phyloP scores from a whole-genome alignment of 1,140 invertebrate genomes.

The Nasonia vitripennis region DNA sequence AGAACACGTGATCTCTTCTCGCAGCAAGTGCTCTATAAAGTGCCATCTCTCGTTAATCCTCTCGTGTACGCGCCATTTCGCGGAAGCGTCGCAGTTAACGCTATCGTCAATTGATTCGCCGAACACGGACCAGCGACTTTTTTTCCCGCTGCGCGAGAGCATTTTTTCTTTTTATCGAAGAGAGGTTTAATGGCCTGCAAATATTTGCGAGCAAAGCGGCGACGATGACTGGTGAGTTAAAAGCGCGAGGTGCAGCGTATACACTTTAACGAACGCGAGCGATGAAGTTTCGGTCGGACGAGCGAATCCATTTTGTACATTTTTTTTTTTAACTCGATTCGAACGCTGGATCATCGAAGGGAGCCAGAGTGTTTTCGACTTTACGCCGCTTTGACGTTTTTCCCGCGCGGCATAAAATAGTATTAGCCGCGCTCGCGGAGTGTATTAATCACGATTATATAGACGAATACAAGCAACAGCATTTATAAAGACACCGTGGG shows the following conservation, averaged over 20 bases:
- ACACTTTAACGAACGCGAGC: too few species aligned
- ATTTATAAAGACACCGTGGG: background rate
- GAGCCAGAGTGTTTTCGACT: background rate
- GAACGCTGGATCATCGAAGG: too few species aligned
- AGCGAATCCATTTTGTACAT: background rate
- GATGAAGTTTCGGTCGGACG: too few species aligned
- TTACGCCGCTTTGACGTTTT: background rate
- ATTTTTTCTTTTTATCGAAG: background rate
- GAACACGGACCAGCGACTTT: background rate
- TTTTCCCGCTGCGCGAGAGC: background rate
- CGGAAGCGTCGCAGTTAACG: background rate
- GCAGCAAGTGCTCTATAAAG: background rate
- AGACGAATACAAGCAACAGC: background rate
- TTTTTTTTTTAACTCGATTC: background rate
- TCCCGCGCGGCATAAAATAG: background rate
- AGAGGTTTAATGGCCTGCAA: background rate
- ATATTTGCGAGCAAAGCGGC: background rate
- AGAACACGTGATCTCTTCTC: background rate
- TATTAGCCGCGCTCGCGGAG: background rate
- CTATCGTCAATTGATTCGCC: background rate
- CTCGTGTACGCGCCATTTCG: background rate
- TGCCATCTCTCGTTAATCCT: background rate
- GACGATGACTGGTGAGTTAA: background rate
- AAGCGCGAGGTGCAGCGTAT: too few species aligned
- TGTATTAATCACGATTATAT: background rate